Evolutionary conservation across 2,113 vertebrate genomes (phyloP).

Genomic region (Pholis gunnellus): DNA sequence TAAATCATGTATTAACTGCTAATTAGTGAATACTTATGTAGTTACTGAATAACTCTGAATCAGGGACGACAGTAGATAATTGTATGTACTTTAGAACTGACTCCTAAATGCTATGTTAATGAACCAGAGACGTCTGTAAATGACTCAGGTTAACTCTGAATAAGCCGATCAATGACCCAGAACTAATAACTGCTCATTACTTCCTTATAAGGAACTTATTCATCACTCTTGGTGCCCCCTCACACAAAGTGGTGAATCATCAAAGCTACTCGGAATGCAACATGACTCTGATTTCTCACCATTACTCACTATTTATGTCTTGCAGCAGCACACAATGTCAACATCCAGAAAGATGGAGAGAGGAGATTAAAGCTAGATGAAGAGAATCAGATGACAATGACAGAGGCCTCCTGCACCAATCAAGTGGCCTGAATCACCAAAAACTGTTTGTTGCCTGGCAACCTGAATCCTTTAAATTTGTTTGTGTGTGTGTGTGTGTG

Average conservation of each 20-base stretch:
- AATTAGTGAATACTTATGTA: neutral
- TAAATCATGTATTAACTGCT: neutral
- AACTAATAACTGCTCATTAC: constrained; percentile 9
- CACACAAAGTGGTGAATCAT: neutral
- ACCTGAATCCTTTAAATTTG: neutral
- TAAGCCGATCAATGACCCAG: neutral
- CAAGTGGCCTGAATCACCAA: neutral
- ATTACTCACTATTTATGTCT: neutral
- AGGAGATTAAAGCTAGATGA: neutral
- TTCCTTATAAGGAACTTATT: constrained; percentile 15
- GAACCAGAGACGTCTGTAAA: neutral
- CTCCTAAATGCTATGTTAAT: neutral
- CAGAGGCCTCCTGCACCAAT: neutral
- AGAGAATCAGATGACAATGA: neutral
- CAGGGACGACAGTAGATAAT: neutral
- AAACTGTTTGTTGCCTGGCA: constrained; percentile 23
- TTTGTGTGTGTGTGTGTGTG: neutral
- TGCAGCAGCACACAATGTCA: neutral
- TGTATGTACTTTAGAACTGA: neutral
- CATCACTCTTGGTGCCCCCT: neutral
- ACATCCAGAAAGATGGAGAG: neutral
- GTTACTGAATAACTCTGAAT: neutral
- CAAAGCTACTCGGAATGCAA: neutral
- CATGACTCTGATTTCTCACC: neutral
- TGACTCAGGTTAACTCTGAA: constrained; percentile 3